Conservation (phyloP, 2,113 vertebrate species). For the Megalops atlanticus region DNA sequence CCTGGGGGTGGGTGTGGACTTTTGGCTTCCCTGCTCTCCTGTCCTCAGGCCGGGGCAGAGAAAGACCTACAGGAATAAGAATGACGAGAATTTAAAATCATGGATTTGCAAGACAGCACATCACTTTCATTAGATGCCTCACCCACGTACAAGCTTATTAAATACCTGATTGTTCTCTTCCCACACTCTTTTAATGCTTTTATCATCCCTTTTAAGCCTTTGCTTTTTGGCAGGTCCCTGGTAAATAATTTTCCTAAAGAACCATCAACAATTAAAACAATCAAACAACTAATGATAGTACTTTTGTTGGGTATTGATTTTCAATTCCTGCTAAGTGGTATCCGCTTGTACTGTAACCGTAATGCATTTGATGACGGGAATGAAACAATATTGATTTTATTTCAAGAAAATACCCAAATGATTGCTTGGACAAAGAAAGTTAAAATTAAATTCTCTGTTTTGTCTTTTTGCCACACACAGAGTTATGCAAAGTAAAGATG, state of each 20-base stretch:
- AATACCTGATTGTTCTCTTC: not conserved
- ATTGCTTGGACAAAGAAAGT: not conserved
- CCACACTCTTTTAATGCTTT: not conserved
- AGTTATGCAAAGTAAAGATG: too few species aligned
- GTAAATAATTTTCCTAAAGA: not conserved
- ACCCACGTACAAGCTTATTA: not conserved
- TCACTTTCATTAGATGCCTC: constrained; percentile 60
- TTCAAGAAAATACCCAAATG: constrained; percentile 1
- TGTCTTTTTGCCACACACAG: too few species aligned
- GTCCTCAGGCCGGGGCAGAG: constrained; percentile 50
- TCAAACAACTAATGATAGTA: not conserved
- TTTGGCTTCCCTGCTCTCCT: constrained; percentile 58
- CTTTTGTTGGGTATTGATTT: not conserved
- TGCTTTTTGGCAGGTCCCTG: not conserved
- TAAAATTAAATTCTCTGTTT: too few species aligned
- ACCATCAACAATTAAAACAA: not conserved
- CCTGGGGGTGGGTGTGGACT: constrained; percentile 39
- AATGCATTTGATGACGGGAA: not conserved
- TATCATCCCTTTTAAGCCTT: too few species aligned
- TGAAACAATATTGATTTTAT: not conserved
- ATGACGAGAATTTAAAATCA: constrained; percentile 59
- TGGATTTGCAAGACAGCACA: constrained; percentile 62
- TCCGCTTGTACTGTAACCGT: not conserved
- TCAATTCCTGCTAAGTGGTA: not conserved
- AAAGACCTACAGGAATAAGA: constrained; percentile 57